A percentile compares a stretch with the other conserved stretches of the same genome.
Evolutionary conservation across 2,888 invertebrate genomes (phyloP).

Genomic region (Caenorhabditis angaria): DNA sequence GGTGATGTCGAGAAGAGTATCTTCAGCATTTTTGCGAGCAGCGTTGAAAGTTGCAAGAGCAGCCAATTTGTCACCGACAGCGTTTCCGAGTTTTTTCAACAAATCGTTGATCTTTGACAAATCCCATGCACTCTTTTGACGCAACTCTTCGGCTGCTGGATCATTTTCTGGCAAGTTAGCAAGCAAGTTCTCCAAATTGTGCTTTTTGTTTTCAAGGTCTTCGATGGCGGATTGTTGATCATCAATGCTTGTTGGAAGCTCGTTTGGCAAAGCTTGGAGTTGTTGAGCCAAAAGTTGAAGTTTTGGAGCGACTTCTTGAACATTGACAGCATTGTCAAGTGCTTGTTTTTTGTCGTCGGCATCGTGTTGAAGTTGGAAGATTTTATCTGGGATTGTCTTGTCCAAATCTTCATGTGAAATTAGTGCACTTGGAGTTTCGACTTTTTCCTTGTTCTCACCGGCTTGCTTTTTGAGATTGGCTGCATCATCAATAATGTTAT

Average conservation of each 20-base stretch:
- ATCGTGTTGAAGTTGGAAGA: conserved; percentile 29
- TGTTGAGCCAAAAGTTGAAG: conserved; percentile 41
- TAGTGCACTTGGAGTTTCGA: conserved; percentile 10
- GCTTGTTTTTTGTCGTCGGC: conserved; percentile 42
- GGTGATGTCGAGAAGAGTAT: conserved; percentile 42
- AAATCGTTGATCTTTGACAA: conserved; percentile 52
- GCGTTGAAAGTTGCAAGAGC: conserved; percentile 57
- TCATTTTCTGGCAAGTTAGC: conserved; percentile 41
- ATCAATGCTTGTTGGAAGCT: conserved; percentile 37
- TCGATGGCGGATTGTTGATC: conserved; percentile 52
- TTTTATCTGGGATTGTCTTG: conserved; percentile 35
- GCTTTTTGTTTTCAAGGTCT: conserved; percentile 45
- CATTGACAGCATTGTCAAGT: conserved; percentile 40
- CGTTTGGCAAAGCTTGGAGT: conserved; percentile 43
- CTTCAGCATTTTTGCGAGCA: conserved; percentile 54
- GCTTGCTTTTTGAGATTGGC: conserved; percentile 16
- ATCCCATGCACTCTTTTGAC: conserved; percentile 53
- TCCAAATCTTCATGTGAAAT: conserved; percentile 36
- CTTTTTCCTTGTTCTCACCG: conserved; percentile 14
- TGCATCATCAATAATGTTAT: conserved; percentile 24
- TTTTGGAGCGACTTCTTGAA: conserved; percentile 47
- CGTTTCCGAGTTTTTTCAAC: conserved; percentile 46
- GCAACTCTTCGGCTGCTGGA: conserved; percentile 47
- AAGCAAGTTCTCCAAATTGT: conserved; percentile 46
- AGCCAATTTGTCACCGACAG: conserved; percentile 56